Base-by-base conservation (phyloP, 2,888 invertebrate species). In the Pammene fasciana region DNA sequence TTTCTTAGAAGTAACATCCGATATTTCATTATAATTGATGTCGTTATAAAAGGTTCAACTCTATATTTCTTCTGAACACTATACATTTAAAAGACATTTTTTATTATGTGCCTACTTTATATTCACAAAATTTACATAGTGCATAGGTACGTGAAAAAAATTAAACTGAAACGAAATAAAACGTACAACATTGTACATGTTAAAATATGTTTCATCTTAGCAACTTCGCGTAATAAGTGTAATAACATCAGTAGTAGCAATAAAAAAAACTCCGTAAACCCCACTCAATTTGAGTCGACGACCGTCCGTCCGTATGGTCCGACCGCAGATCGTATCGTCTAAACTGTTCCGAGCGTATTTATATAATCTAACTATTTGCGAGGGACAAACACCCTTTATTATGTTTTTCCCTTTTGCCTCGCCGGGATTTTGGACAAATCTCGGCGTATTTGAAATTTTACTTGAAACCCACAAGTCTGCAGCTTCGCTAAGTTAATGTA, bases 321-420 rank as follows among this genome's bases (percentile, higher is more conserved):
- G 83, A 80, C 88, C 87, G 76, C 88, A 87, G 91, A 90, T 91
- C 83, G 78, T 86, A 91, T 91, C 90, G 83, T 77, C 78, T 81
- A 84, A 86, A 85, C 85, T 84, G 86, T 86, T 85, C 85, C 83
- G 86, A 84, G 85, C 87, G 89, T 92, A 92, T 92, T 92, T 92
- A 91, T 91, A 90, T 90, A 91, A 92, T 91, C 90, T 91, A 86
- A 89, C 90, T 89, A 88, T 91, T 91, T 89, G 88, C 80, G 83
- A 87, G 89, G 90, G 89, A 90, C 89, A 86, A 88, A 85, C 87
- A 87, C 87, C 87, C 90, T 82, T 86, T 83, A 82, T 80, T 76
- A 79, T 79, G 79, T 79, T 83, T 79, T 82, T 83, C 80, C 79
- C 76, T 75, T 82, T 79, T 78, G 72, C 71, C 72, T 71, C 72